Percentiles rank a stretch among this genome's conserved stretches.
Conservation (phyloP, 2,888 invertebrate species). For the Frankliniella fusca region DNA sequence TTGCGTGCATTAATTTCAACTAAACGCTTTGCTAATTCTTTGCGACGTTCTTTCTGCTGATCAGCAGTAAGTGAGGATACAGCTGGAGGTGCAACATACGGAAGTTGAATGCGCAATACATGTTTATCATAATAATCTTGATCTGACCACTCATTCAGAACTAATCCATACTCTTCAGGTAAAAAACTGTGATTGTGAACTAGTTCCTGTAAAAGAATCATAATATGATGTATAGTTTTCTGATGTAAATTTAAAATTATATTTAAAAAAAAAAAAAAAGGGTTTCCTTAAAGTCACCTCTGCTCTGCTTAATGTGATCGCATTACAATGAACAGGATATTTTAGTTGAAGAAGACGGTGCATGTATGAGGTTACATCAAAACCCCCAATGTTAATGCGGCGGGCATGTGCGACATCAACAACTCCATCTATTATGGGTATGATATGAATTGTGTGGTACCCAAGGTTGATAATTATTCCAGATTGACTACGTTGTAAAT, state of each 20-base stretch:
- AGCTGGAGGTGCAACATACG: slow-evolving; percentile 62
- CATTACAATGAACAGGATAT: slow-evolving; percentile 85
- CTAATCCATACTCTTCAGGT: slow-evolving; percentile 72
- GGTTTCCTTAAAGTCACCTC: slow-evolving; percentile 53
- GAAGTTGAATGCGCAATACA: slow-evolving; percentile 81
- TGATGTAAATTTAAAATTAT: background rate
- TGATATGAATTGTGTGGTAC: slow-evolving; percentile 81
- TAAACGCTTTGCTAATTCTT: slow-evolving; percentile 76
- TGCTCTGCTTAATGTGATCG: slow-evolving; percentile 78
- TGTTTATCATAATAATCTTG: slow-evolving; percentile 76
- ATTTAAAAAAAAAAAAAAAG: slow-evolving; percentile 25
- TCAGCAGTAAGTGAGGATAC: slow-evolving; percentile 62
- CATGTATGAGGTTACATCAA: slow-evolving; percentile 77
- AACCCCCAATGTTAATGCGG: slow-evolving; percentile 83
- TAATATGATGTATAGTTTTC: background rate
- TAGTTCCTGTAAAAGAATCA: slow-evolving; percentile 56
- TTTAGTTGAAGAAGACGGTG: slow-evolving; percentile 86
- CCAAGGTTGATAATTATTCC: slow-evolving; percentile 80
- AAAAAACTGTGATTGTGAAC: slow-evolving; percentile 75
- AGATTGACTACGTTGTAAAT: slow-evolving; percentile 52
- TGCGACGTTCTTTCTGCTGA: slow-evolving; percentile 80
- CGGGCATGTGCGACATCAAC: slow-evolving; percentile 67
- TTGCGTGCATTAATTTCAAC: slow-evolving; percentile 87
- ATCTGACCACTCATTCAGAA: slow-evolving; percentile 75
- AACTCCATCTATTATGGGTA: slow-evolving; percentile 72